Percentiles rank a stretch among this genome's conserved stretches.
Evolutionary conservation across 2,797 vertebrate species (phyloP).

Genomic region (Melanotaenia boesemani): DNA sequence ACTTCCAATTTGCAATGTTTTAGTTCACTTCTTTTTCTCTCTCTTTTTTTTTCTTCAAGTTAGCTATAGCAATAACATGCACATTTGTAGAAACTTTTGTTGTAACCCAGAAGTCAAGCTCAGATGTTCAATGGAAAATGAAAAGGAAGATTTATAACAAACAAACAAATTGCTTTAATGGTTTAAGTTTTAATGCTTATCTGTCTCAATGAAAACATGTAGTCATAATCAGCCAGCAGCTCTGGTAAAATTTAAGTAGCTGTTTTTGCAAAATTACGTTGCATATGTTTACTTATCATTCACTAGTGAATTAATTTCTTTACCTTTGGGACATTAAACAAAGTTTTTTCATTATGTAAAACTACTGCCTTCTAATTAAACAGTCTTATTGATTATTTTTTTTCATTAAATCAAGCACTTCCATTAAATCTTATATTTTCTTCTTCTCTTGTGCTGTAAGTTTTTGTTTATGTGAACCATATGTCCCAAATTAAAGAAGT

Average conservation of each 20-base stretch:
- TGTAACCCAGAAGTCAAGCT: neutral
- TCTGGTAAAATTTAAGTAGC: neutral
- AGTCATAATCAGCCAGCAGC: neutral
- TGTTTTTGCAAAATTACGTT: conserved; percentile 2
- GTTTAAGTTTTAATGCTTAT: neutral
- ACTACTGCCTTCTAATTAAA: conserved; percentile 51
- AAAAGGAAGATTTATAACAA: neutral
- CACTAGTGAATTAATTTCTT: too few relatives aligned
- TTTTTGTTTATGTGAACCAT: conserved; percentile 69
- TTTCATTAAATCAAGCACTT: conserved; percentile 41
- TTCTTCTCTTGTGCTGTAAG: conserved; percentile 44
- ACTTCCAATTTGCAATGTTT: neutral
- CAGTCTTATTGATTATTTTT: conserved; percentile 53
- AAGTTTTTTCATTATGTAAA: conserved; percentile 48
- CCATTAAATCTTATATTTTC: conserved; percentile 26
- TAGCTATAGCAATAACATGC: neutral
- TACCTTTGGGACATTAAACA: neutral
- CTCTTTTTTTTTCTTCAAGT: too few relatives aligned
- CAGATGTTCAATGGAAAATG: neutral
- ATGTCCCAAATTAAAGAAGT: conserved; percentile 73
- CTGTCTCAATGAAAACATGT: neutral
- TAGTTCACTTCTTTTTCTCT: too few relatives aligned
- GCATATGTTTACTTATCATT: conserved; percentile 6
- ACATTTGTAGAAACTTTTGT: conserved; percentile 6
- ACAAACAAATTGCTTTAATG: neutral